These are phyloP conservation scores for Baccha elongata DNA, from an alignment of 2,888 invertebrate species.

Conservation along the genomic window DNA sequence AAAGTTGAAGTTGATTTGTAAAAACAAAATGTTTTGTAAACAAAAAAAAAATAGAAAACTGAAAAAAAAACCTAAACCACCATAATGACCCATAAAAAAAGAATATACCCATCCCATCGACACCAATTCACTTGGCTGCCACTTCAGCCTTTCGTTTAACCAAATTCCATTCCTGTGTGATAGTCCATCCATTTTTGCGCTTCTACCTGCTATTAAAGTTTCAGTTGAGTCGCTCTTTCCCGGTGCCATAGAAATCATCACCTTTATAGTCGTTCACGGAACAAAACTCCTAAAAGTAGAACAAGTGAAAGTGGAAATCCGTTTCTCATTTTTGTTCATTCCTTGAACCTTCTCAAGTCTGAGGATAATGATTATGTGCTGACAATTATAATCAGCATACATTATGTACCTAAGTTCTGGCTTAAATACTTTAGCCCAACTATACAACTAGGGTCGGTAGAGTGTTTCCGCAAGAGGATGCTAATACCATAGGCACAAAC, in stretches of 20 bases:
- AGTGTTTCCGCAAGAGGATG: constrained; percentile 31
- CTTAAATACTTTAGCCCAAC: constrained; percentile 38
- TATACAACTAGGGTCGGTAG: constrained; percentile 11
- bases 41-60: not conserved
- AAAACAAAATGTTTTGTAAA: constrained; percentile 5
- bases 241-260: constrained; percentile 18
- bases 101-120: constrained; percentile 43
- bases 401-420: not conserved
- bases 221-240: constrained; percentile 40
- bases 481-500: constrained; percentile 11
- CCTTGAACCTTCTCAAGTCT: not conserved
- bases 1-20: constrained; percentile 22
- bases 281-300: constrained; percentile 23
- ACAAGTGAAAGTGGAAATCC: constrained; percentile 55
- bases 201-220: constrained; percentile 52
- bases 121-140: constrained; percentile 37
- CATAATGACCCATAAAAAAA: constrained; percentile 50
- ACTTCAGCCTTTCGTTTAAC: constrained; percentile 49
- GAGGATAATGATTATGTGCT: constrained; percentile 49
- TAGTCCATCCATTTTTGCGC: constrained; percentile 29
- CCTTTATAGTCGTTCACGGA: constrained; percentile 16
- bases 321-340: constrained; percentile 4
- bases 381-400: constrained; percentile 51
- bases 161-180: constrained; percentile 31
- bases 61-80: constrained; percentile 21